Evolutionary conservation across 37 sponge, comb jelly and placozoan species (phyloP), one percentile per base, ranked within the genome.

Genomic region (Cladorhizidae sp.): DNA sequence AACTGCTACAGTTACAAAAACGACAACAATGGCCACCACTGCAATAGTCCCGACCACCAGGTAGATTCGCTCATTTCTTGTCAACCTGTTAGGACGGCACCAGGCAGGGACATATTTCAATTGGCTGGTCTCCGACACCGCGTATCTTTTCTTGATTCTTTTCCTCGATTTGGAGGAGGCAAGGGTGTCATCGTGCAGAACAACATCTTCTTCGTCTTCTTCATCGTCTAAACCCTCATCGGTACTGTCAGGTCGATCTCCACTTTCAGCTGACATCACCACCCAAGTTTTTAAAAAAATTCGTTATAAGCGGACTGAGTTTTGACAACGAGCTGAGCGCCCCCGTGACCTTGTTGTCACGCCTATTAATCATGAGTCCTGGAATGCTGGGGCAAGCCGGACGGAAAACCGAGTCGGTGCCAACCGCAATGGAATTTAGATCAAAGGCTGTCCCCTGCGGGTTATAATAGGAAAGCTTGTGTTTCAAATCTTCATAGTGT

Each of bases 1-100:
- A 7, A 83, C 57, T 6, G 37, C 85, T 2, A 92, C 45, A 21
- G 73, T 62, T 20, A 71, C 26, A 43, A 71, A 42, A 14, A 71
- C 23, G 1, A 75, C 43, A 5, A 80, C 59, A 20, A 80, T 37
- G 0, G 75, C 76, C 38, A 67, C 58, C 11, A 91, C 12, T 12
- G 73, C 51, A 12, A 78, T 72, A 18, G 18, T 56, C 11, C 87
- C 88, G 0, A 92, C 51, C 21, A 73, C 25, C 9, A 87, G 22
- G 70, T 75, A 86, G 20, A 92, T 83, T 2, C 36, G 33, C 54
- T 90, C 90, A 23, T 76, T 80, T 58, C 79, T 55, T 5, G 68
- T 63, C 25, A 79, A 25, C 31, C 40, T 40, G 7, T 61, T 6
- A 8, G 35, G 70, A 2, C 25, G 45, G 36, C 32, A 65, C 67